Base-by-base conservation (phyloP, 1,140 invertebrate genomes). In the Pseudobourletiella spinata region DNA sequence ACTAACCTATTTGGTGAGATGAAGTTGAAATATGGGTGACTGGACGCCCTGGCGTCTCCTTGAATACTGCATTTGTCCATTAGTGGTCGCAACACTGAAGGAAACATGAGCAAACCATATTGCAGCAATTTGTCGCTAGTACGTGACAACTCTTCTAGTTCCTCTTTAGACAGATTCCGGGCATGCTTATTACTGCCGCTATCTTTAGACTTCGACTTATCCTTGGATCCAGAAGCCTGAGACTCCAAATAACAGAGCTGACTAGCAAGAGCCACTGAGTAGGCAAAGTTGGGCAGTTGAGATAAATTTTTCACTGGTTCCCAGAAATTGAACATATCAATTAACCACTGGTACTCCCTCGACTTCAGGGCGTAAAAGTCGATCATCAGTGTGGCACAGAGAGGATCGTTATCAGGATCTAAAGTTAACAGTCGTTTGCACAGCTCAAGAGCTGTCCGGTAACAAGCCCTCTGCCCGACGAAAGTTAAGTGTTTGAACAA, bases 231-330 rank as follows among this genome's bases (percentile, higher is more conserved):
- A n/a, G n/a, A n/a, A n/a, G n/a, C n/a, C n/a, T 28, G 50, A 11
- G 28, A 8, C 32, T 61, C 61, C 26, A 46, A 16, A 11, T 20
- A 43, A 28, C 48, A 63, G 71, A 84, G 78, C 78, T 84, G 87
- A 73, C 86, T 77, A 30, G 91, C 88, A 48, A 95, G 72, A 0
- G 91, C 86, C 54, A 87, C 76, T 1, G 89, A 93, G 72, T 85
- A 94, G 0, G 87, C 84, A 79, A 94, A 88, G 72, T 95, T 95
- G 52, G 91, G 91, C 35, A 95, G 75, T 72, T 89, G 86, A 22
- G 80, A 81, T 3, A 91, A 76, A 77, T 91, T 88, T 57, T 84
- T 81, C 3, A 74, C 71, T 14, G 74, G 69, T 71, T 87, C 83
- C 82, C 83, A 86, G 67, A 83, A 79, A 20, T 83, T 75, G 56